Percentiles rank a stretch among this genome's conserved stretches.
These are phyloP conservation scores for Mythimna impura DNA, from an alignment of 2,888 invertebrate genomes.

Conservation along the genomic window DNA sequence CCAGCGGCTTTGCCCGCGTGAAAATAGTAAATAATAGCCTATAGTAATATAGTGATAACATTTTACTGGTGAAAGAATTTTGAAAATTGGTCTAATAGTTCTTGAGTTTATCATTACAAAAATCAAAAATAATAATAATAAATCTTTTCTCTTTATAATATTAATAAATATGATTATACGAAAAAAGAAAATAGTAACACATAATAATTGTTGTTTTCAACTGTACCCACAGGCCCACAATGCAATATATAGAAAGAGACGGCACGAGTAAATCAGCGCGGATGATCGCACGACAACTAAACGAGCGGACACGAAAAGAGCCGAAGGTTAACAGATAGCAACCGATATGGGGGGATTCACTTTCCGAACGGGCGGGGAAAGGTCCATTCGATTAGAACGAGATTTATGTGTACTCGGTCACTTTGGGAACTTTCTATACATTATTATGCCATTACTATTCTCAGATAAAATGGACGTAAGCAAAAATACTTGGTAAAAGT, in stretches of 20 bases:
- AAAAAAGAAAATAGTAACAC: not conserved
- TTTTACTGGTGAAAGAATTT: too few relatives aligned
- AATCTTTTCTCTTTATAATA: too few relatives aligned
- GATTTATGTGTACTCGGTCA: conserved; percentile 60
- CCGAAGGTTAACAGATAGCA: conserved; percentile 63
- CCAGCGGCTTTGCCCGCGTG: too few relatives aligned
- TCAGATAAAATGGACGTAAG: conserved; percentile 23
- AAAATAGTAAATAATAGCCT: too few relatives aligned
- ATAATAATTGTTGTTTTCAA: conserved; percentile 24
- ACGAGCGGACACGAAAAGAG: conserved; percentile 54
- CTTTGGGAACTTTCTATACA: conserved; percentile 56
- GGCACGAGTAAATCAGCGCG: conserved; percentile 63
- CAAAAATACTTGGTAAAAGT: conserved; percentile 12
- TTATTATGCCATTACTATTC: conserved; percentile 38
- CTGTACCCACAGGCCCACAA: conserved; percentile 43
- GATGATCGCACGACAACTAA: conserved; percentile 62
- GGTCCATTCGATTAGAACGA: conserved; percentile 60
- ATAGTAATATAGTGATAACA: too few relatives aligned
- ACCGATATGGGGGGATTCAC: conserved; percentile 62
- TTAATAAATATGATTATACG: not conserved
- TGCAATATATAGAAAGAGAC: conserved; percentile 45
- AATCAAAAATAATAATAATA: too few relatives aligned
- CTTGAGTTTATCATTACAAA: too few relatives aligned
- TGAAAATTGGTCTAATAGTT: too few relatives aligned
- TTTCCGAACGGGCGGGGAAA: conserved; percentile 61